Evolutionary conservation across 2,797 vertebrate species (phyloP), one percentile per base, ranked within the genome.

Genomic region (Melanotaenia pygmaea): DNA sequence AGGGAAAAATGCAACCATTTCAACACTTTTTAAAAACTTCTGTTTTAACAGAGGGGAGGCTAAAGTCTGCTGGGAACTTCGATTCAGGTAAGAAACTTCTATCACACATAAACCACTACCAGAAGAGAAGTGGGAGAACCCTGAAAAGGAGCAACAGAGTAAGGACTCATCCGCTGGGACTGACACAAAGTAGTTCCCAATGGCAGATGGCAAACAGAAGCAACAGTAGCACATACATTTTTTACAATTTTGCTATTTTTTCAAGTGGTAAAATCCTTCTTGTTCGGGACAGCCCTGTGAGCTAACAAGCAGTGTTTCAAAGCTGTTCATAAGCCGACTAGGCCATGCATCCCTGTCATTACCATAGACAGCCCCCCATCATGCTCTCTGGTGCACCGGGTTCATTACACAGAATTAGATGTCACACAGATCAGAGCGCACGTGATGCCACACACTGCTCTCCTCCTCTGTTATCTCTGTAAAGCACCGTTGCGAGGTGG

Each of bases 371-470:
- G 70, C 85, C 92, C 77, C 88, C 85, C 79, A 86, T 83, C 89
- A 92, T 66, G 76, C 84, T 86, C 85, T 81, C 75, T 84, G 86
- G 81, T 86, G 83, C 86, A 83, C 81, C 72, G 86, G 89, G 88
- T 93, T 93, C 91, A 93, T 94, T 91, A 93, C 91, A 84, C 79
- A 76, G 88, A 92, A 90, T 91, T 89, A 91, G 86, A 93, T 85
- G 91, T 92, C 91, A 91, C 86, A 88, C 89, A 87, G 92, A 93
- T 91, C 91, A 93, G 90, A 88, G 87, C 72, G 76, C 45, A 73
- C 60, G 72, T 86, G 90, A 91, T 87, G 89, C 85, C 89, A 85
- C 90, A 92, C 85, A 84, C 88, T 79, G 87, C 79, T 87, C 81
- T 59, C 77, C 86, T 86, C 86, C 84, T 89, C 88, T 70, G 86